A percentile compares a stretch with the other conserved stretches of the same genome.
Evolutionary conservation across 2,888 invertebrate genomes (phyloP).

Genomic region (Agrochola circellaris): DNA sequence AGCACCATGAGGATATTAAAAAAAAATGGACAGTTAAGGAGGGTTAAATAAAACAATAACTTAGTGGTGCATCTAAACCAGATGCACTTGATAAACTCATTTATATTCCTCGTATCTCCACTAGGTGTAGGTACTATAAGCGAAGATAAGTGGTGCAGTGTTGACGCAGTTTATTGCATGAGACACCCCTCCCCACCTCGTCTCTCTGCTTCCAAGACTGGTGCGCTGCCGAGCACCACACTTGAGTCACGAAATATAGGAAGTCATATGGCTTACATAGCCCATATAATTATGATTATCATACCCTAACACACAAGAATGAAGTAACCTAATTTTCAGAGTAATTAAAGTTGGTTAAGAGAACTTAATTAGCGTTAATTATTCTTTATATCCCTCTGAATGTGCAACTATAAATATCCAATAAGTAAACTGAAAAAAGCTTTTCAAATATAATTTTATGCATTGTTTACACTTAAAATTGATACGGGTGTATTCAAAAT

Average conservation of each 20-base stretch:
- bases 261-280: background rate
- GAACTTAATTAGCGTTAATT: background rate
- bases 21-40: background rate
- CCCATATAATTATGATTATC: background rate
- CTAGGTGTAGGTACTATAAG: background rate
- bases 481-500: background rate
- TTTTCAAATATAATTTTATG: background rate
- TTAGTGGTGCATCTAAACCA: background rate
- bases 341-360: background rate
- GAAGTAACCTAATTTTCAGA: background rate
- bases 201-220: background rate
- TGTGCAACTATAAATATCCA: constrained; percentile 6
- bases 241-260: background rate
- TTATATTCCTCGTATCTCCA: background rate
- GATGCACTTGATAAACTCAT: background rate
- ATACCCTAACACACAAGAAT: constrained; percentile 7
- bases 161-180: background rate
- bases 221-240: background rate
- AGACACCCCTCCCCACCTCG: no score
- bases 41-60: background rate
- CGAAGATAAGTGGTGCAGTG: background rate
- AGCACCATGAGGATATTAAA: constrained; percentile 5
- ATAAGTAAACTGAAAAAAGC: background rate
- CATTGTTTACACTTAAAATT: background rate
- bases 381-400: background rate